These are phyloP conservation scores for Dufourea novaeangliae DNA, from an alignment of 1,140 invertebrate genomes.

Conservation along the genomic window DNA sequence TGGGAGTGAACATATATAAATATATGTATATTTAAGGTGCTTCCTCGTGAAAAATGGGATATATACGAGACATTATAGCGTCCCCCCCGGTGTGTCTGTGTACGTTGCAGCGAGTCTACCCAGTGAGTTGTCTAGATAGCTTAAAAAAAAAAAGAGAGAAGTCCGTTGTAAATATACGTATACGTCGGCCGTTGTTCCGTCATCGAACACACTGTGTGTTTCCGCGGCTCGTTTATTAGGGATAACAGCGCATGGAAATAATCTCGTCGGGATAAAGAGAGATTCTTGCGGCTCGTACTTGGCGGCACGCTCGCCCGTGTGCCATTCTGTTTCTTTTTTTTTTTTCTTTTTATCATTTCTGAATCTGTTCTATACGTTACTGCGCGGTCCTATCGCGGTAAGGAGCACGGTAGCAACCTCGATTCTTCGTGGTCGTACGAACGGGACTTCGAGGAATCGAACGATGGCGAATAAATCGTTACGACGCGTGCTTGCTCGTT, in stretches of 20 bases:
- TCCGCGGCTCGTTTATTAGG: slow-evolving; percentile 1
- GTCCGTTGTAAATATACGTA: slow-evolving; percentile 61
- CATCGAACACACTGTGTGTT: slow-evolving; percentile 34
- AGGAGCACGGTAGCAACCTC: neutral
- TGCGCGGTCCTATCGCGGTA: neutral
- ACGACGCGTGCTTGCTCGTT: neutral
- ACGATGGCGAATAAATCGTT: neutral
- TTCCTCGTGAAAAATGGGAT: slow-evolving; percentile 31
- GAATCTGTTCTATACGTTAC: too few relatives aligned
- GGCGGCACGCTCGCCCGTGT: slow-evolving; percentile 24
- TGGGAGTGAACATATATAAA: slow-evolving; percentile 8
- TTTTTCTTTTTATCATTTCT: neutral
- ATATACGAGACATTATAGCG: slow-evolving; percentile 1
- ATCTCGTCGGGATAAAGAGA: slow-evolving; percentile 33
- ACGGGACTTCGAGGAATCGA: slow-evolving; percentile 19
- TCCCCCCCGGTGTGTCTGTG: slow-evolving; percentile 42
- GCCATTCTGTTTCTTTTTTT: slow-evolving; percentile 25
- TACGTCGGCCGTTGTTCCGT: slow-evolving; percentile 5
- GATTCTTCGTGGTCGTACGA: neutral
- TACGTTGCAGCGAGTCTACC: slow-evolving; percentile 41
- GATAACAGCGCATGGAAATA: slow-evolving; percentile 23
- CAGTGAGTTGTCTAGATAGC: slow-evolving; percentile 48
- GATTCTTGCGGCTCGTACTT: neutral
- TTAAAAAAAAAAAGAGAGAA: too few relatives aligned
- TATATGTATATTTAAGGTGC: slow-evolving; percentile 52